A percentile compares a stretch with the other conserved stretches of the same genome.
phyloP scores from a whole-genome alignment of 2,113 vertebrate genomes.

The Pseudorasbora parva region DNA sequence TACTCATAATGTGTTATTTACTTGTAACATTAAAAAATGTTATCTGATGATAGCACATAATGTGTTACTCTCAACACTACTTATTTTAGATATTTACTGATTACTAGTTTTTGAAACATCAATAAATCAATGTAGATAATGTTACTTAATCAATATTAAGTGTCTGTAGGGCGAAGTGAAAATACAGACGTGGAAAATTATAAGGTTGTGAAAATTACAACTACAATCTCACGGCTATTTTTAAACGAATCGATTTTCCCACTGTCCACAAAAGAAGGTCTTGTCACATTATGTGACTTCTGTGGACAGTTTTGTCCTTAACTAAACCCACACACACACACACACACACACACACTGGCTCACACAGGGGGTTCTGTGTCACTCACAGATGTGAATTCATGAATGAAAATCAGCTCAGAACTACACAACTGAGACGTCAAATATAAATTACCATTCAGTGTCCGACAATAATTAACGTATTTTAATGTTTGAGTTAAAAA shows the following conservation, averaged over 20 bases:
- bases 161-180: not conserved
- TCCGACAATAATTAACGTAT: not conserved
- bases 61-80: no score
- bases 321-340: constrained; percentile 10
- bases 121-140: no score
- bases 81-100: no score
- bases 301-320: not conserved
- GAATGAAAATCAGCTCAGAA: not conserved
- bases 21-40: no score
- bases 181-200: not conserved
- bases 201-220: not conserved
- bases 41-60: no score
- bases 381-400: constrained; percentile 22
- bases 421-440: not conserved
- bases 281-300: not conserved
- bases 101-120: no score
- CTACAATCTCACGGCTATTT: not conserved
- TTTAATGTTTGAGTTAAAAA: not conserved
- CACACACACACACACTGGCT: no score
- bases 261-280: not conserved
- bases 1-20: no score
- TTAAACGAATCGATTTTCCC: not conserved
- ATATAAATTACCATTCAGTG: not conserved
- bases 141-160: no score
- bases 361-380: not conserved